phyloP scores from a whole-genome alignment of 1,140 invertebrate genomes.

The Melipona quadrifasciata region DNA sequence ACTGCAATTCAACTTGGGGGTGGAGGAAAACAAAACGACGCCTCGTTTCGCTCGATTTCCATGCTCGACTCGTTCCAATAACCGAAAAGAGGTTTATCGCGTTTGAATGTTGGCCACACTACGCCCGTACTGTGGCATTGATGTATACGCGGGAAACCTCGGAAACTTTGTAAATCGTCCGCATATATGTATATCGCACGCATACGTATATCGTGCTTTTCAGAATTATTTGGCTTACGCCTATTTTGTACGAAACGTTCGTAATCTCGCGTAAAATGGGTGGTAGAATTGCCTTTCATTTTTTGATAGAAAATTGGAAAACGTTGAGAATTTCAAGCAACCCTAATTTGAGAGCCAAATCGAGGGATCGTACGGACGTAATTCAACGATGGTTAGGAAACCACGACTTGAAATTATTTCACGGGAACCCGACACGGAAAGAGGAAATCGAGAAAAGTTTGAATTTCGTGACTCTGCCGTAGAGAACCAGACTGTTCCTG shows the following conservation, averaged over 20 bases:
- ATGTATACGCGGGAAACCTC: neutral
- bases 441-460: neutral
- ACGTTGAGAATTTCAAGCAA: too few relatives aligned
- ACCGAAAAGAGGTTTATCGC: neutral
- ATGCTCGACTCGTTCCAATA: neutral
- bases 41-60: neutral
- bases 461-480: neutral
- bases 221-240: too few relatives aligned
- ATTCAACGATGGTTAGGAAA: neutral
- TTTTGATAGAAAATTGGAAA: too few relatives aligned
- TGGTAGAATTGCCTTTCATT: too few relatives aligned
- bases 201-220: neutral
- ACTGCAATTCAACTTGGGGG: neutral
- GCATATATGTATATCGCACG: neutral
- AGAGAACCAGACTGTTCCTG: neutral
- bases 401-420: neutral
- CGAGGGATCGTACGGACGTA: neutral
- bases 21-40: neutral
- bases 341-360: too few relatives aligned
- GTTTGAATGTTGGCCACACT: neutral
- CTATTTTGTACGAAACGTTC: too few relatives aligned
- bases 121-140: too few relatives aligned
- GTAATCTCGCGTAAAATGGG: too few relatives aligned
- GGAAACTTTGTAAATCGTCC: slow-evolving; percentile 1
- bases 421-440: neutral